Evolutionary conservation across 2,888 invertebrate genomes (phyloP).

Genomic region (Apamea epomidion): DNA sequence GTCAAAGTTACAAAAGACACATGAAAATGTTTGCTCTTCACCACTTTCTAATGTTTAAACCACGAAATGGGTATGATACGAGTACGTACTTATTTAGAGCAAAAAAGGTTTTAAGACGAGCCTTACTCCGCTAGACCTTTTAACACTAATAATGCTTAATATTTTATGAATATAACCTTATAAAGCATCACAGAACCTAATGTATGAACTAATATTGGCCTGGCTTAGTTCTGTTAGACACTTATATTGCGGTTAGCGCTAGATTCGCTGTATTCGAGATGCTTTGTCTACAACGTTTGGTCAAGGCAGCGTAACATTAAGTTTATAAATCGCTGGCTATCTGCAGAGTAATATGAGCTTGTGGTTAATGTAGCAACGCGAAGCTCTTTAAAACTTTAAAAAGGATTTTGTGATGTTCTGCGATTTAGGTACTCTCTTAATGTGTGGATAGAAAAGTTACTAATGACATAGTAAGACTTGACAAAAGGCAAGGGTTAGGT

Average conservation of each 20-base stretch:
- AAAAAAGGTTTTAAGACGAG: neutral
- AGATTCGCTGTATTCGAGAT: conserved; percentile 36
- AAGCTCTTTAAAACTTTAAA: conserved; percentile 41
- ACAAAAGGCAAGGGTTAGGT: neutral
- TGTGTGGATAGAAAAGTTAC: conserved; percentile 3
- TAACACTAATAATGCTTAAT: conserved; percentile 9
- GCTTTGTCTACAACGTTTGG: conserved; percentile 39
- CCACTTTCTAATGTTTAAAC: neutral
- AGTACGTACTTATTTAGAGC: neutral
- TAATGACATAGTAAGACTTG: neutral
- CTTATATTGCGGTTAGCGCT: conserved; percentile 21
- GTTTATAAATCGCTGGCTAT: conserved; percentile 50
- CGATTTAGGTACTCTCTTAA: conserved; percentile 3
- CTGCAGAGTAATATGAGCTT: conserved; percentile 19
- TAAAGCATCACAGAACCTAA: conserved; percentile 32
- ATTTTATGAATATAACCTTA: conserved; percentile 24
- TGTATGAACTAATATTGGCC: conserved; percentile 23
- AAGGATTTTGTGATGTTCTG: conserved; percentile 10
- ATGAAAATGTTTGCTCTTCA: no score
- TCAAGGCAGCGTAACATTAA: conserved; percentile 39
- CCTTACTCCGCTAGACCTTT: neutral
- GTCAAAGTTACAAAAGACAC: neutral
- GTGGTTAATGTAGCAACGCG: conserved; percentile 42
- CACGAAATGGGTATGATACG: neutral
- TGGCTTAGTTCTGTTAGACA: conserved; percentile 44